Evolutionary conservation across 2,113 vertebrate genomes (phyloP).

Genomic region (Uria lomvia): DNA sequence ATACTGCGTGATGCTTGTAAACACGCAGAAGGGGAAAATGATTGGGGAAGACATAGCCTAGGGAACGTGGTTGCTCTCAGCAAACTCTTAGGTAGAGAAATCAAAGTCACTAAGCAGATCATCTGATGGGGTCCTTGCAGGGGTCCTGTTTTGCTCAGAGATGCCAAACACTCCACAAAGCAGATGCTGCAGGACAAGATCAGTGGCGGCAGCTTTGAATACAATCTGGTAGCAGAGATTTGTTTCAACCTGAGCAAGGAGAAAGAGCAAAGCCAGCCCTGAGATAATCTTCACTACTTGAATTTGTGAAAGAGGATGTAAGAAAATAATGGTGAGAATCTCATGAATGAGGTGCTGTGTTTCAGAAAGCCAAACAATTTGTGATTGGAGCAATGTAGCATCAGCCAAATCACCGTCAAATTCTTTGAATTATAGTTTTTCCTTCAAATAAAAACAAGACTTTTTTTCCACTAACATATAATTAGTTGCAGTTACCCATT

Average conservation of each 20-base stretch:
- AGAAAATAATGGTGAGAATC: background rate
- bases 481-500: background rate
- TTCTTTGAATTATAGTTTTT: background rate
- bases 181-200: background rate
- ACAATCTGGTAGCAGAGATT: background rate
- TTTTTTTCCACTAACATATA: background rate
- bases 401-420: background rate
- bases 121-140: background rate
- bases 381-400: background rate
- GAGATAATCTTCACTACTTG: background rate
- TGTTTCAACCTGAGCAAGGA: background rate
- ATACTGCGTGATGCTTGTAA: background rate
- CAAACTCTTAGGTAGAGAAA: background rate
- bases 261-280: background rate
- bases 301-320: background rate
- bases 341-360: background rate
- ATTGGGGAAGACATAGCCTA: background rate
- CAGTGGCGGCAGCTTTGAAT: background rate
- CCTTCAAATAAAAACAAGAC: background rate
- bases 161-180: background rate
- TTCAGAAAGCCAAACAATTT: background rate
- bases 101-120: background rate
- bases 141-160: background rate
- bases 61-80: background rate
- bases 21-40: rapidly evolving